These are phyloP conservation scores for Staurois parvus DNA, from an alignment of 2,797 vertebrate species.

Conservation along the genomic window DNA sequence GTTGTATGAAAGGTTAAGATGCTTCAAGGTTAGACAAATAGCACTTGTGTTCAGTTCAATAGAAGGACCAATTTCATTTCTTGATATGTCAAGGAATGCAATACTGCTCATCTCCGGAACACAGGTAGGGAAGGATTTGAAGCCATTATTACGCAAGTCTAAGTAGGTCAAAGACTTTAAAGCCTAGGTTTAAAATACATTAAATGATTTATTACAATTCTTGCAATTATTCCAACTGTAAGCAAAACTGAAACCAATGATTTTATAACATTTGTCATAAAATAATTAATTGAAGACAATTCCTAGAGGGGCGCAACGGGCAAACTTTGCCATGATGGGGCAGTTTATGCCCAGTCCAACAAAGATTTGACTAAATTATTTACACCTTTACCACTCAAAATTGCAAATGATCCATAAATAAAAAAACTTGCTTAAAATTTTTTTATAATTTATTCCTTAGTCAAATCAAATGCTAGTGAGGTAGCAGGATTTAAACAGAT, in stretches of 20 bases:
- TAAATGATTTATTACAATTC: not conserved
- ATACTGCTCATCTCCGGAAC: constrained; percentile 86
- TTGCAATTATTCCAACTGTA: not conserved
- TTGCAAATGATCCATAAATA: too few relatives aligned
- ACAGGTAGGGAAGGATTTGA: constrained; percentile 80
- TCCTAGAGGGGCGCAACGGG: too few relatives aligned
- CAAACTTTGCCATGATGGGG: too few relatives aligned
- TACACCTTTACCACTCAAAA: too few relatives aligned
- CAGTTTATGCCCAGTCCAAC: too few relatives aligned
- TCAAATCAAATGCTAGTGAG: too few relatives aligned
- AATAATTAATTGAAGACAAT: not conserved
- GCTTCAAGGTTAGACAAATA: constrained; percentile 81
- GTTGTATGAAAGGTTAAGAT: constrained; percentile 92
- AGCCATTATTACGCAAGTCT: constrained; percentile 91
- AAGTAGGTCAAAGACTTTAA: constrained; percentile 86
- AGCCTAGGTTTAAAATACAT: constrained; percentile 74
- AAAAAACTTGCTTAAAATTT: too few relatives aligned
- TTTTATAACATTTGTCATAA: not conserved
- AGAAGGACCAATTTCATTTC: constrained; percentile 86
- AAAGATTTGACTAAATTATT: too few relatives aligned
- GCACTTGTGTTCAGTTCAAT: constrained; percentile 75
- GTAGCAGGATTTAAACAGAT: too few relatives aligned
- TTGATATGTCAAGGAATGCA: constrained; percentile 85
- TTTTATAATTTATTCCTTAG: too few relatives aligned
- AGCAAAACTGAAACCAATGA: too few relatives aligned